Evolutionary conservation across 1,140 invertebrate genomes (phyloP).

Genomic region (Carcinoscorpius rotundicauda): DNA sequence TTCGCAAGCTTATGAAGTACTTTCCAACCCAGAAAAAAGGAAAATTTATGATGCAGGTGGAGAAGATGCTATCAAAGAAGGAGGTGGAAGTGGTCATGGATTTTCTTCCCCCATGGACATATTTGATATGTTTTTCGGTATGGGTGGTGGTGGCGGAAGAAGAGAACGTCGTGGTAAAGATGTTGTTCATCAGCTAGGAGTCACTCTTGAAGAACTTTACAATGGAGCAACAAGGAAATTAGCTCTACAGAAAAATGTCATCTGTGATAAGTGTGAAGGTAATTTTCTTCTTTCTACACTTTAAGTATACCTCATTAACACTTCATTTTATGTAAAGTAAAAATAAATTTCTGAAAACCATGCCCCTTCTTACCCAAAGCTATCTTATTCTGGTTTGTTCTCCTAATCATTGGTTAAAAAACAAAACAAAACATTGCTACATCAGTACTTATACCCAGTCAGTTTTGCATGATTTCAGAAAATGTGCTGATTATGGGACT

Average conservation of each 20-base stretch:
- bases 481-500: too few species aligned
- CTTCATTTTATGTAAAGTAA: too few species aligned
- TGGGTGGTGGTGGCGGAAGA: conserved; percentile 45
- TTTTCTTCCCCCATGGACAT: conserved; percentile 96
- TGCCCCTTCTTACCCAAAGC: too few species aligned
- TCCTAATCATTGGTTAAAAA: too few species aligned
- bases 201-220: conserved; percentile 92
- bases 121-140: conserved; percentile 97
- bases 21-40: conserved; percentile 91
- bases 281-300: conserved; percentile 14
- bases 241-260: conserved; percentile 90
- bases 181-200: conserved; percentile 83
- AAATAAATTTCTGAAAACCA: too few species aligned
- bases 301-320: too few species aligned
- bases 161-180: conserved; percentile 64
- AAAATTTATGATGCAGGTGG: conserved; percentile 93
- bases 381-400: too few species aligned
- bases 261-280: conserved; percentile 96
- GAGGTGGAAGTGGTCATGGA: conserved; percentile 50
- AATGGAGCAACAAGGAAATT: conserved; percentile 90
- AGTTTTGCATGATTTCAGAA: too few species aligned
- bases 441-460: too few species aligned
- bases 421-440: too few species aligned
- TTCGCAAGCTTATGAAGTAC: conserved; percentile 95
- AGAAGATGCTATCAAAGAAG: conserved; percentile 96